These are phyloP conservation scores for Coilia nasus DNA, from an alignment of 2,797 vertebrate genomes.

Conservation along the genomic window DNA sequence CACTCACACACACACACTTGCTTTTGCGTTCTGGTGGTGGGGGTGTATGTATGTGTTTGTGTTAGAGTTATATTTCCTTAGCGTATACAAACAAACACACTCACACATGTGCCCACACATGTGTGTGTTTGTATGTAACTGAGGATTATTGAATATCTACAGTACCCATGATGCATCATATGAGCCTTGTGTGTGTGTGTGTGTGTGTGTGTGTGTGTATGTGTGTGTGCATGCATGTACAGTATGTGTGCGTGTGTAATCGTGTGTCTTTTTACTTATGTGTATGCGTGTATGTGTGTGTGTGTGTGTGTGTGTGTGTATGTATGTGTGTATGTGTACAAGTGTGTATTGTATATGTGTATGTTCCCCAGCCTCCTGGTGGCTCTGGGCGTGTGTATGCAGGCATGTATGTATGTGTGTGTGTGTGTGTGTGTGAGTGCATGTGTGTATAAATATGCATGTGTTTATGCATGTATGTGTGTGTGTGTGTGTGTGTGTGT, in stretches of 20 bases:
- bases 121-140: too few species aligned
- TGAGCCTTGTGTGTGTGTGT: not conserved
- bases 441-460: too few species aligned
- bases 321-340: not conserved
- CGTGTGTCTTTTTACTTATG: too few species aligned
- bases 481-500: slow-evolving; percentile 7
- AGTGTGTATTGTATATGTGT: too few species aligned
- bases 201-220: not conserved
- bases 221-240: slow-evolving; percentile 30
- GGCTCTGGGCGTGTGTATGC: too few species aligned
- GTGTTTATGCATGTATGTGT: not conserved
- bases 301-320: not conserved
- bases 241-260: not conserved
- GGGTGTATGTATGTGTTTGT: not conserved
- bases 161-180: too few species aligned
- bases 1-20: not conserved
- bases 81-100: too few species aligned
- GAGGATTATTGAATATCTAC: too few species aligned
- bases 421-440: too few species aligned
- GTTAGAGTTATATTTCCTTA: not conserved
- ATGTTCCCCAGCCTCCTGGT: too few species aligned
- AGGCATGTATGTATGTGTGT: too few species aligned
- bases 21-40: not conserved
- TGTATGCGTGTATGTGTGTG: not conserved
- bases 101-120: too few species aligned